phyloP scores from a whole-genome alignment of 1,140 invertebrate genomes.

The Papilio helenus region DNA sequence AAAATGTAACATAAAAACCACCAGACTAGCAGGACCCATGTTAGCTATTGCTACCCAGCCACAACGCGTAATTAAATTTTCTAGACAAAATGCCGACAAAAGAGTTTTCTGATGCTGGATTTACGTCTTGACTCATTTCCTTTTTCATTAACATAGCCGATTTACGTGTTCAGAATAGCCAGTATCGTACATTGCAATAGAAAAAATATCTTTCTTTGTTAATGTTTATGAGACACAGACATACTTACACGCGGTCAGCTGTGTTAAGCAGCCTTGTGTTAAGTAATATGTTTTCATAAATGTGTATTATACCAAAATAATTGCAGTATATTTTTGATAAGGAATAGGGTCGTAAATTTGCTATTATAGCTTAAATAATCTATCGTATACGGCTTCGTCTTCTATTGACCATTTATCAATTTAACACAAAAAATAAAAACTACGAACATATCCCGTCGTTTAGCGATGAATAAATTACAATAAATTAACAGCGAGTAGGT shows the following conservation, averaged over 20 bases:
- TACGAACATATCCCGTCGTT: conserved; percentile 2
- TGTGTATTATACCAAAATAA: not conserved
- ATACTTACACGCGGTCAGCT: not conserved
- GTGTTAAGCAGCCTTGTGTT: not conserved
- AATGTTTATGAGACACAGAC: too few species aligned
- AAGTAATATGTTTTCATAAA: not conserved
- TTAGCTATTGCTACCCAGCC: too few species aligned
- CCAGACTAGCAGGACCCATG: too few species aligned
- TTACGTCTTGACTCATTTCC: conserved; percentile 11
- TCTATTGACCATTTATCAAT: not conserved
- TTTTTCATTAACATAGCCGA: not conserved
- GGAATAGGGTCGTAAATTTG: not conserved
- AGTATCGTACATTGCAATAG: not conserved
- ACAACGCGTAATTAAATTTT: not conserved
- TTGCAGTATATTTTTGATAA: not conserved
- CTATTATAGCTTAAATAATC: not conserved
- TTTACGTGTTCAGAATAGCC: not conserved
- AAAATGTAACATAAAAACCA: too few species aligned
- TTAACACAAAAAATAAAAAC: not conserved
- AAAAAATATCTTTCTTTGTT: not conserved
- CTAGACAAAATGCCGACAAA: not conserved
- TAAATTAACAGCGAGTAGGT: conserved; percentile 15
- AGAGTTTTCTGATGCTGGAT: not conserved
- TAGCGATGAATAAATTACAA: conserved; percentile 30
- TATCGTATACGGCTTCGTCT: not conserved